A percentile compares a stretch with the other conserved stretches of the same genome.
Evolutionary conservation across 2,797 vertebrate genomes (phyloP).

Genomic region (Pyrocephalus nanus): DNA sequence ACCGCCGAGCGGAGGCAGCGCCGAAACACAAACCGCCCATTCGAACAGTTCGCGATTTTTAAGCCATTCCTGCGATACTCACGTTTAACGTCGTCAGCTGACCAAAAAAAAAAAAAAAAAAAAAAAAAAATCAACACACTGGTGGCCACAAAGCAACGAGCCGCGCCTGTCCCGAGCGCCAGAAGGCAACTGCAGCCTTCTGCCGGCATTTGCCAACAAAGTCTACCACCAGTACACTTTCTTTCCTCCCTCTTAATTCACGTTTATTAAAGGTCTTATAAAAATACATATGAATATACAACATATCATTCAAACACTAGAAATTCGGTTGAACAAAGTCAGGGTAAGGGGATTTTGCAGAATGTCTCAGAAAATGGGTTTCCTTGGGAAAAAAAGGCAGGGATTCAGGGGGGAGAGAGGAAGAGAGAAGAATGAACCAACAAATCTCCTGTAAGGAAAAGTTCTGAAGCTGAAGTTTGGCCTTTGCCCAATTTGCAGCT

Average conservation of each 20-base stretch:
- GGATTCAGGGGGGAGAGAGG: fast-evolving
- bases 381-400: not conserved
- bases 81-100: fast-evolving
- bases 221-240: fast-evolving
- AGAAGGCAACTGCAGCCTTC: fast-evolving
- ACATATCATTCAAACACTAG: too few relatives aligned
- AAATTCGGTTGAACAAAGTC: not conserved
- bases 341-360: not conserved
- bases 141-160: fast-evolving
- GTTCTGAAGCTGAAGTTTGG: not conserved
- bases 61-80: fast-evolving
- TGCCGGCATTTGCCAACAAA: fast-evolving
- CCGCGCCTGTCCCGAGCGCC: fast-evolving
- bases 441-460: not conserved
- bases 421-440: not conserved
- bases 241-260: fast-evolving
- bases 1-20: not conserved
- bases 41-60: fast-evolving
- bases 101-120: fast-evolving
- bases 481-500: not conserved
- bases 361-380: not conserved
- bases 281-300: not conserved
- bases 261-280: not conserved
- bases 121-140: fast-evolving
- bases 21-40: fast-evolving